Conservation (phyloP, 2,113 vertebrate species). For the Anser brachyrhynchus region DNA sequence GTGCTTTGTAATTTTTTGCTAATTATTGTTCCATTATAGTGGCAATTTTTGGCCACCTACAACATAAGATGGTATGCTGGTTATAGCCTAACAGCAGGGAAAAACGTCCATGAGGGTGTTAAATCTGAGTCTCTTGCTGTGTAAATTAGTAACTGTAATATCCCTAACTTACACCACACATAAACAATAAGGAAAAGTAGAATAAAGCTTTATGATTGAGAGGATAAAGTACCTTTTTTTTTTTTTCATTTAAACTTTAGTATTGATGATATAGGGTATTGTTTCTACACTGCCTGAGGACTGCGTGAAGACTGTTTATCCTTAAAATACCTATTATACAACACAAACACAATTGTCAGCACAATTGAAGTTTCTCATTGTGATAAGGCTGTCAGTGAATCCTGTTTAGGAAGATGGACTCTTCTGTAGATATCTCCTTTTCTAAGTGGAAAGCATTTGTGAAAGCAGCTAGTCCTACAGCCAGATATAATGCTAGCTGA, state of each 20-base stretch:
- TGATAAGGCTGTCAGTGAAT: not conserved
- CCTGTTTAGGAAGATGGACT: not conserved
- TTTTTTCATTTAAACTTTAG: not conserved
- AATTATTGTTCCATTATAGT: not conserved
- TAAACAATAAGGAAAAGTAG: not conserved
- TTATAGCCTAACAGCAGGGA: not conserved
- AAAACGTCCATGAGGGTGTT: too few relatives aligned
- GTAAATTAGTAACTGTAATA: not conserved
- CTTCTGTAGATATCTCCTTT: not conserved
- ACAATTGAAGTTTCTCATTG: not conserved
- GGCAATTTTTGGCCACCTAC: accelerated
- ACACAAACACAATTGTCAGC: not conserved
- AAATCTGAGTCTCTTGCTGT: not conserved
- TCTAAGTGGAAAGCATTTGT: not conserved
- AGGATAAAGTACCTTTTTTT: not conserved
- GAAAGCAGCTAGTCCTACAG: not conserved
- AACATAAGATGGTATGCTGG: not conserved
- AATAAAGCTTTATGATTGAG: not conserved
- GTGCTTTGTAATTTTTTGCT: not conserved
- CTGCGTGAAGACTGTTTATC: not conserved
- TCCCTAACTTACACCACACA: not conserved
- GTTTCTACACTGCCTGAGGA: not conserved
- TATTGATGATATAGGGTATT: not conserved
- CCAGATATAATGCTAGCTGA: not conserved
- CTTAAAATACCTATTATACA: not conserved